Evolutionary conservation across 2,888 invertebrate genomes (phyloP).

Genomic region (Eustalomyia histrio): DNA sequence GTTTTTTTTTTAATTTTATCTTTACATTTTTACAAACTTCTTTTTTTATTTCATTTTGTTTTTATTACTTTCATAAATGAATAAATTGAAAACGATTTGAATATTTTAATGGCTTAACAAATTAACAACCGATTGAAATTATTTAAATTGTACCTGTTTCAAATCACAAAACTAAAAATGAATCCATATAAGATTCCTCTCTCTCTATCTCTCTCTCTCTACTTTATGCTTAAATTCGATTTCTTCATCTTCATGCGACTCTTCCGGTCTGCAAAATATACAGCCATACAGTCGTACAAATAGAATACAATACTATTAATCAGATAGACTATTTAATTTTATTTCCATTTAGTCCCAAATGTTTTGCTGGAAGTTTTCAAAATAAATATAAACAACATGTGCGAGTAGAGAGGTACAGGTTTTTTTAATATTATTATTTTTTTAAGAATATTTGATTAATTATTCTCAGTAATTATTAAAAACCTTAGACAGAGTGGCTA

Average conservation of each 20-base stretch:
- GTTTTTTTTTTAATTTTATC: background rate
- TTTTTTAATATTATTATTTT: too few species aligned
- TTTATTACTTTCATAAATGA: slow-evolving; percentile 38
- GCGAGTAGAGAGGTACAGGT: background rate
- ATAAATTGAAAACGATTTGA: slow-evolving; percentile 7
- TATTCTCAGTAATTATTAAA: slow-evolving; percentile 2
- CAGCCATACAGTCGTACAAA: background rate
- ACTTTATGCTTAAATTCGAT: background rate
- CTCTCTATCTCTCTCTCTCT: too few species aligned
- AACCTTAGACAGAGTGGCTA: slow-evolving; percentile 36
- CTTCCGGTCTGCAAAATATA: slow-evolving; percentile 30
- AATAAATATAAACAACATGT: background rate
- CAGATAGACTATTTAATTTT: background rate
- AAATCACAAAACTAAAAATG: background rate
- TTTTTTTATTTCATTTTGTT: slow-evolving; percentile 2
- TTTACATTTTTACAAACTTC: background rate
- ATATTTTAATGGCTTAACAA: slow-evolving; percentile 19
- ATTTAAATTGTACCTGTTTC: slow-evolving; percentile 28
- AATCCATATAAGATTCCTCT: background rate
- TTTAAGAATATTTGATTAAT: slow-evolving; percentile 6
- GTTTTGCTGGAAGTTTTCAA: background rate
- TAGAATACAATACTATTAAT: background rate
- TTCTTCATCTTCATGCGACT: slow-evolving; percentile 7
- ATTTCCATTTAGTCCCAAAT: background rate
- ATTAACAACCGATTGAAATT: slow-evolving; percentile 28